Percentiles rank a stretch among this genome's conserved stretches.
Evolutionary conservation across 1,140 invertebrate genomes (phyloP).

Genomic region (Meloidogyne hapla): DNA sequence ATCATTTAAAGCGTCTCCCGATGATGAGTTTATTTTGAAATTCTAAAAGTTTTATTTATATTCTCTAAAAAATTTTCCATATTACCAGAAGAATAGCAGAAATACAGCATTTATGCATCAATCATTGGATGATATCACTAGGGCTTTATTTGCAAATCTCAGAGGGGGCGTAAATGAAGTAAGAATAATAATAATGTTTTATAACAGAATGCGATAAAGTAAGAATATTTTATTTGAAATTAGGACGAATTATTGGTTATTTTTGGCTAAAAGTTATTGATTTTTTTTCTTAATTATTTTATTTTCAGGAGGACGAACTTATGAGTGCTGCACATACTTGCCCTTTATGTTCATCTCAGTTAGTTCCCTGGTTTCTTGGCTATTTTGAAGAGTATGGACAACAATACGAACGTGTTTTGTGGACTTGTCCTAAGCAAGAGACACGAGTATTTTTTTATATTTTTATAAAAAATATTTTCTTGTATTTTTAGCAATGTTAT

Average conservation of each 20-base stretch:
- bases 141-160: slow-evolving; percentile 31
- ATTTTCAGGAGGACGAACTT: slow-evolving; percentile 16
- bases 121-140: slow-evolving; percentile 31
- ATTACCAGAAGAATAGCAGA: slow-evolving; percentile 7
- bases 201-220: slow-evolving; percentile 15
- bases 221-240: slow-evolving; percentile 10
- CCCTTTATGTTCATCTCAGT: slow-evolving; percentile 38
- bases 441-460: slow-evolving; percentile 39
- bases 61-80: slow-evolving; percentile 14
- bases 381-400: slow-evolving; percentile 25
- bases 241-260: not conserved
- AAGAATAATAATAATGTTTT: not conserved
- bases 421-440: slow-evolving; percentile 50
- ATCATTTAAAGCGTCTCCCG: slow-evolving; percentile 26
- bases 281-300: slow-evolving; percentile 8
- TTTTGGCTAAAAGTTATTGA: not conserved
- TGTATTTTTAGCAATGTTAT: slow-evolving; percentile 41
- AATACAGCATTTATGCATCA: slow-evolving; percentile 9
- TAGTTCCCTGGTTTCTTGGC: slow-evolving; percentile 40
- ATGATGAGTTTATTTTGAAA: slow-evolving; percentile 25
- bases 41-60: not conserved
- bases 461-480: slow-evolving; percentile 3
- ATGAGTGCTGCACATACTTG: slow-evolving; percentile 23
- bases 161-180: slow-evolving; percentile 24
- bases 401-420: slow-evolving; percentile 46